Evolutionary conservation across 2,113 vertebrate genomes (phyloP), one percentile per base, ranked within the genome.

Genomic region (Oryzias celebensis): DNA sequence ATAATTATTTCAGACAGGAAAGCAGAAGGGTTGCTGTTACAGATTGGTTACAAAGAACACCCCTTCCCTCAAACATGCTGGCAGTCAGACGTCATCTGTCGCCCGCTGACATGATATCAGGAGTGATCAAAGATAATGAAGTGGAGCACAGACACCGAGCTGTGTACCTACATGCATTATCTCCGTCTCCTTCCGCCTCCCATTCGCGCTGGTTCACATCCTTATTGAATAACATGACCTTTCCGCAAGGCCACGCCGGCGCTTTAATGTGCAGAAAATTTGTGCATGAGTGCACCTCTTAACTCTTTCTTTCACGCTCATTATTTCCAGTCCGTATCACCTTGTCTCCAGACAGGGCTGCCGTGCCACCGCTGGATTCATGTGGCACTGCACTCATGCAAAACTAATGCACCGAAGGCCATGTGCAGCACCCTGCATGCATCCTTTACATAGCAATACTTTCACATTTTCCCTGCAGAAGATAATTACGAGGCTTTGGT

Each of bases 211-310:
- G 77, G 68, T 86, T 85, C 68, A 67, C 76, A 55, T 89, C 83
- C 86, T 87, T 87, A 89, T 87, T 87, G 84, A 89, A 87, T 87
- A 86, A 85, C 81, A 71, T 85, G 86, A 89, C 89, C 91, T 90
- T 92, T 91, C 73, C n/a, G 59, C 81, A 76, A 90, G 83, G 87
- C 87, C 82, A 87, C 81, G 65, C 41, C n/a, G 65, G 63, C 85
- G 80, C 80, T 83, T 83, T 87, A 88, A 90, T 88, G 81, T 71
- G 83, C 80, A 79, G 84, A 84, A 83, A 85, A 87, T 88, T 71
- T 80, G 83, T 77, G 89, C 85, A 88, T 88, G 90, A 90, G 78
- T 80, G 87, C 84, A 62, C 79, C 86, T 77, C 84, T 89, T 88
- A 89, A 90, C 89, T 85, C 85, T 76, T 87, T 80, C 85, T 86